Base-by-base conservation (phyloP, 2,888 invertebrate genomes). In the Micropterix aruncella region DNA sequence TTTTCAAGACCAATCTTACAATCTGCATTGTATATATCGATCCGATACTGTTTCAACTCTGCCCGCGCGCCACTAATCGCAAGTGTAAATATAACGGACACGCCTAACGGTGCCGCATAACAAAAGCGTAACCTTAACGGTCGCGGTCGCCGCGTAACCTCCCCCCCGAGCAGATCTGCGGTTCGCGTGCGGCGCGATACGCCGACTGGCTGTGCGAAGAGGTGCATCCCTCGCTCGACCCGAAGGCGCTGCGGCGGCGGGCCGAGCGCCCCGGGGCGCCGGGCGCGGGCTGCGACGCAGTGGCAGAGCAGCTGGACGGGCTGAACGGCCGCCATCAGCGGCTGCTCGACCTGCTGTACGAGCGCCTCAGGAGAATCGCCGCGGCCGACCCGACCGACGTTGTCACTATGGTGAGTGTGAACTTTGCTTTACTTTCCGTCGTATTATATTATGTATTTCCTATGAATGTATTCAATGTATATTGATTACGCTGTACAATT, bases 161-260 rank as follows among this genome's bases (percentile, higher is more conserved):
- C n/a, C n/a, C n/a, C n/a, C n/a, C n/a, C 53, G 44, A 9, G 45
- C 80, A 91, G 90, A 87, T 86, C 61, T 87, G 88, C 75, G 83
- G 87, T 63, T 80, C 83, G 60, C 79, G 86, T 59, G 81, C 90
- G 62, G 83, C 85, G 66, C 80, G 83, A 52, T 94, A 86, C 74
- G 76, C 80, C 50, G 89, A 89, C 57, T 78, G 79, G 66, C 74
- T 92, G 52, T 79, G 92, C 62, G 83, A 82, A 57, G 87, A 88
- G 56, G 75, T 83, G 43, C 88, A 87, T 57, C 88, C 88, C 2
- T 86, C 85, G 46, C 62, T 87, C 59, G 88, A 88, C 66, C 63
- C 56, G 54, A 63, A 61, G 54, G 63, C 56, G 54, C 50, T 51
- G 47, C 54, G 61, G 38, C 61, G 60, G 44, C 54, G 59, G 41